Evolutionary conservation across 2,797 vertebrate species (phyloP).

Genomic region (Mormyrus hasselquistii): DNA sequence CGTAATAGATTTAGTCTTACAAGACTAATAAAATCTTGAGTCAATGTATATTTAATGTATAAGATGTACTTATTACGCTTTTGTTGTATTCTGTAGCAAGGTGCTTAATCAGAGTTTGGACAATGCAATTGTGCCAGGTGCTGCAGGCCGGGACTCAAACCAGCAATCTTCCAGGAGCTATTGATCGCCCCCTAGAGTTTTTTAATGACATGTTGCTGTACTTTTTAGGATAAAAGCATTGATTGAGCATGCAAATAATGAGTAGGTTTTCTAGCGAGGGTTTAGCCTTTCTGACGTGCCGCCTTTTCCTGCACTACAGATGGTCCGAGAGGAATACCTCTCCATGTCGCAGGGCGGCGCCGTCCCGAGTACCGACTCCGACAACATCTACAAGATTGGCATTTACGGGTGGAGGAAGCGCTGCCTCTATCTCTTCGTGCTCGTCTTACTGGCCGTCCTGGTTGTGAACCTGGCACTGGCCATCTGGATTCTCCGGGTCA

Average conservation of each 20-base stretch:
- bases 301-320: slow-evolving; percentile 46
- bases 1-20: not conserved
- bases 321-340: slow-evolving; percentile 71
- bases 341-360: slow-evolving; percentile 55
- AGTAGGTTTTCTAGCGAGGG: not conserved
- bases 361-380: slow-evolving; percentile 57
- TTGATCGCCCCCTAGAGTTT: not conserved
- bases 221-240: not conserved
- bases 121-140: not conserved
- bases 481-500: slow-evolving; percentile 81
- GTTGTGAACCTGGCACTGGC: slow-evolving; percentile 79
- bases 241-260: not conserved
- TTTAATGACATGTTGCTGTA: not conserved
- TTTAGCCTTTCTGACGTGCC: not conserved
- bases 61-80: not conserved
- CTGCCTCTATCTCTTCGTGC: slow-evolving; percentile 76
- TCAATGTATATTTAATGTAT: not conserved
- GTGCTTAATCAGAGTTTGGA: not conserved
- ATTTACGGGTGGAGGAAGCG: slow-evolving; percentile 79
- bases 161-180: not conserved
- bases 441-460: slow-evolving; percentile 75
- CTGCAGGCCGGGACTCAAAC: not conserved
- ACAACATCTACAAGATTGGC: slow-evolving; percentile 72
- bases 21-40: not conserved
- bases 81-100: not conserved